Conservation (phyloP, 2,888 invertebrate species). For the Priocnemis perturbator region DNA sequence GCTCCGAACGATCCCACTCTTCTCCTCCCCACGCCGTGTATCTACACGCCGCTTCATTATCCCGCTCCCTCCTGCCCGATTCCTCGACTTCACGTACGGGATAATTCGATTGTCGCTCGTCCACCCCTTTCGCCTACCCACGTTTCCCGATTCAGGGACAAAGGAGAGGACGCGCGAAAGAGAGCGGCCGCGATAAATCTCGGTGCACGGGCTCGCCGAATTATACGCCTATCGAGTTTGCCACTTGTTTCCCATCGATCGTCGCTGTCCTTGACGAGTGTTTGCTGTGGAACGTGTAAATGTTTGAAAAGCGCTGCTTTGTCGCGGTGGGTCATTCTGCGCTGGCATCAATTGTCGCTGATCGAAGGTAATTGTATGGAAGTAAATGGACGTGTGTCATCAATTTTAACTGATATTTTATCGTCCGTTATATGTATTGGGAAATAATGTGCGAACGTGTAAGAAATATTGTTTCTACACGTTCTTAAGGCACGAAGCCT, state of each 20-base stretch:
- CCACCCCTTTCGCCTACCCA: conserved; percentile 32
- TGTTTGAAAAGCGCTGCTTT: no score
- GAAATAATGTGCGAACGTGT: no score
- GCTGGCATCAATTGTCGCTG: no score
- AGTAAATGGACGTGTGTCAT: no score
- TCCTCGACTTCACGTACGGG: conserved; percentile 24
- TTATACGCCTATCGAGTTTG: conserved; percentile 22
- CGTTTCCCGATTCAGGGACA: conserved; percentile 12
- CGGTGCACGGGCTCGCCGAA: conserved; percentile 24
- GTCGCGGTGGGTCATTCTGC: no score
- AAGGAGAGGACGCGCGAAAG: conserved; percentile 18
- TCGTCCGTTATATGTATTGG: no score
- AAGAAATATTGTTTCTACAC: no score
- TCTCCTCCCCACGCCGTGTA: neutral
- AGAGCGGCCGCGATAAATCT: conserved; percentile 7
- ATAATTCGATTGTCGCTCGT: conserved; percentile 56
- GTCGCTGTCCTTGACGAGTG: neutral
- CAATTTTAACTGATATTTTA: no score
- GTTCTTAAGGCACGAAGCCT: no score
- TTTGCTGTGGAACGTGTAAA: neutral
- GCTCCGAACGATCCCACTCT: conserved; percentile 23
- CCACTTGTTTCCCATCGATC: conserved; percentile 8
- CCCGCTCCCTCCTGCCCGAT: conserved; percentile 31
- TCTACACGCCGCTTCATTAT: conserved; percentile 16
- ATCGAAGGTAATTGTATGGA: no score